Conservation (phyloP, 1,140 invertebrate species). For the Cherax destructor region DNA sequence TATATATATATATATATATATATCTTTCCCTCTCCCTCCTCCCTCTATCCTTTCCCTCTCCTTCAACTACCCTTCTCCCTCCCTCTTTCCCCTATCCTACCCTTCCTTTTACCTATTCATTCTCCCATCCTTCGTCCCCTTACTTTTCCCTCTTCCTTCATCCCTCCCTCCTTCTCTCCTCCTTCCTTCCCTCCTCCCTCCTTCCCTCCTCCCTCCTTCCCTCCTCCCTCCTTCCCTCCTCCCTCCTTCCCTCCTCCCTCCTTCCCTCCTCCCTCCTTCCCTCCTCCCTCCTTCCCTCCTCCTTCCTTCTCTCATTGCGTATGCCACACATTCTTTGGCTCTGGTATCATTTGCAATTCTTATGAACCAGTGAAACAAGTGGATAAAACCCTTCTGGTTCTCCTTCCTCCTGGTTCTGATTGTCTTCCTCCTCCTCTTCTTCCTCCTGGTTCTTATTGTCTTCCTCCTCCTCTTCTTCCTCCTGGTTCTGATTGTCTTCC, state of each 20-base stretch:
- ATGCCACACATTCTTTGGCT: constrained; percentile 32
- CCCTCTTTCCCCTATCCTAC: too few relatives aligned
- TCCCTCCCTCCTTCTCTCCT: neutral
- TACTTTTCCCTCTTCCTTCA: neutral
- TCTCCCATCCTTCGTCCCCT: too few relatives aligned
- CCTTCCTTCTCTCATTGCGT: constrained; percentile 6
- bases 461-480: too few relatives aligned
- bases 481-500: too few relatives aligned
- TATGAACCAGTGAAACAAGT: constrained; percentile 39
- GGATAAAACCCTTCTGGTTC: constrained; percentile 10
- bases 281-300: neutral
- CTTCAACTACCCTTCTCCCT: too few relatives aligned
- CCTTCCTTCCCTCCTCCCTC: neutral
- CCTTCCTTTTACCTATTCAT: too few relatives aligned
- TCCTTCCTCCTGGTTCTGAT: neutral
- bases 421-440: too few relatives aligned
- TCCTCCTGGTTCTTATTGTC: too few relatives aligned
- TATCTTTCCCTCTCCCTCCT: too few relatives aligned
- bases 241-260: neutral
- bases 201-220: neutral
- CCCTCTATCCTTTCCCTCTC: too few relatives aligned
- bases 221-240: neutral
- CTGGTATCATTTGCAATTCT: constrained; percentile 38
- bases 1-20: too few relatives aligned
- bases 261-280: too few relatives aligned